A percentile compares a stretch with the other conserved stretches of the same genome.
Evolutionary conservation across 2,797 vertebrate species (phyloP).

Genomic region (Alosa sapidissima): DNA sequence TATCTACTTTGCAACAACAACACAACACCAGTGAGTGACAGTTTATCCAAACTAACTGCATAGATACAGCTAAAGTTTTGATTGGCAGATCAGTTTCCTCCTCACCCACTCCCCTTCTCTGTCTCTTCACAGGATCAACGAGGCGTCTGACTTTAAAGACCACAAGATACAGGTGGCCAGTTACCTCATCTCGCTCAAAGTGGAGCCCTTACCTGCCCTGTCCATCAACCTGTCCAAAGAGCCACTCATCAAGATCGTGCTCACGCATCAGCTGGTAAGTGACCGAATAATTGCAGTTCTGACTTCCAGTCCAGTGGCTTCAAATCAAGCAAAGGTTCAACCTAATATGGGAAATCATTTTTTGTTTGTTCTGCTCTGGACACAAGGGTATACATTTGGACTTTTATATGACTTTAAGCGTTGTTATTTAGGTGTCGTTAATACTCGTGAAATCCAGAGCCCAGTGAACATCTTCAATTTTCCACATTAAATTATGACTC

Average conservation of each 20-base stretch:
- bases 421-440: not conserved
- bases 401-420: not conserved
- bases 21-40: too few relatives aligned
- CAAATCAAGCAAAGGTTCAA: too few relatives aligned
- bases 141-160: slow-evolving; percentile 75
- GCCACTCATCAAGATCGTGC: slow-evolving; percentile 87
- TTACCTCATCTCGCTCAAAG: slow-evolving; percentile 88
- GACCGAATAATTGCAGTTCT: too few relatives aligned
- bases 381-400: not conserved
- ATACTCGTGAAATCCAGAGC: not conserved
- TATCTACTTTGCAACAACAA: too few relatives aligned
- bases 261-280: slow-evolving; percentile 87
- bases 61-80: not conserved
- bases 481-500: not conserved
- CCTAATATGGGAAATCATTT: not conserved
- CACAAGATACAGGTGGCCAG: slow-evolving; percentile 84
- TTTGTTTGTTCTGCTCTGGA: not conserved
- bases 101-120: slow-evolving; percentile 27
- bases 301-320: too few relatives aligned
- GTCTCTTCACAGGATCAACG: slow-evolving; percentile 75
- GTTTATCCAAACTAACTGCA: too few relatives aligned
- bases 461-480: not conserved
- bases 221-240: slow-evolving; percentile 83
- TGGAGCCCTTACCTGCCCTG: slow-evolving; percentile 83
- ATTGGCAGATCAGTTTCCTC: not conserved